Evolutionary conservation across 2,113 vertebrate genomes (phyloP), one percentile per base, ranked within the genome.

Genomic region (Myiopsitta monachus): DNA sequence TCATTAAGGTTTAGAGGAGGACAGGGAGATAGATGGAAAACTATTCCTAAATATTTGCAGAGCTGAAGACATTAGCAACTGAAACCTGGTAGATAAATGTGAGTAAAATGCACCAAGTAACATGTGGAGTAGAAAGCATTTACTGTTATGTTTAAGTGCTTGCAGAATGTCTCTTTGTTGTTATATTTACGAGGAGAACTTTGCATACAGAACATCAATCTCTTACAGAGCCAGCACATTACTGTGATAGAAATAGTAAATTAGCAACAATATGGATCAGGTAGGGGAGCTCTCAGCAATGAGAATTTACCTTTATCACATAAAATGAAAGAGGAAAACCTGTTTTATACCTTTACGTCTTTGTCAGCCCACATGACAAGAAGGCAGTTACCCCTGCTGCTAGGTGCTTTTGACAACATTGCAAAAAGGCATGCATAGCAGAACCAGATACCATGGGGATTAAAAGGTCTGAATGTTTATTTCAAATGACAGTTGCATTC

Each of bases 141-240:
- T 92, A 66, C 78, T 94, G 26, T 76, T 64, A 69, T 9, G 14
- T 78, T 57, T 73, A 90, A 95, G 57, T 49, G 59, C 63, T 76
- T 72, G 78, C 75, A 89, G 49, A 92, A 82, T 59, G 57, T 80
- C 57, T 85, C 81, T 95, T 75, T 83, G 91, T 75, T 94, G 83
- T 87, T 88, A 54, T 90, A 90, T 89, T 95, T 95, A 95, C 46
- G 76, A 68, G 72, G 78, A 91, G 54, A 63, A 80, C 78, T 97
- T 92, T 87, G 66, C 7, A 18, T 89, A 62, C 26, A 89, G 89
- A 82, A 54, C 91, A 85, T 94, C 63, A 63, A 44, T 91, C 77
- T 92, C 89, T 91, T 26, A 1, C 7, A 3, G 94, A 94, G 94
- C 74, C 70, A 79, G 73, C 87, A 46, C 28, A 62, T 87, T 85